Evolutionary conservation across 92 coral and sea anemone species (phyloP).

Genomic region (Micromussa lordhowensis): DNA sequence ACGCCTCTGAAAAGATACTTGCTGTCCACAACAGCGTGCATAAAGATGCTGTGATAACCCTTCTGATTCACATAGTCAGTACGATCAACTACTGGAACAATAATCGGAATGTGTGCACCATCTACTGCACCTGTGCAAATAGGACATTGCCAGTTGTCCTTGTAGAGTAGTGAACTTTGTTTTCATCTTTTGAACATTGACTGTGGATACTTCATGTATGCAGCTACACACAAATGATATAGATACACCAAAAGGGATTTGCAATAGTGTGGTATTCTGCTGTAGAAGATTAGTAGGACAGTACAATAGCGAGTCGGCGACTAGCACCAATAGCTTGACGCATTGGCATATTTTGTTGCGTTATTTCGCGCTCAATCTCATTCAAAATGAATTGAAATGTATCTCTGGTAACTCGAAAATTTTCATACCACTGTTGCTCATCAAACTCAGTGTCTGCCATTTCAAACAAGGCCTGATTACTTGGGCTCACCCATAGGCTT

Average conservation of each 20-base stretch:
- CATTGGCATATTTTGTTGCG: slow-evolving; percentile 51
- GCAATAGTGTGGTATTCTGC: slow-evolving; percentile 66
- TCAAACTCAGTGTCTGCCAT: slow-evolving; percentile 60
- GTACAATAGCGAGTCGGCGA: slow-evolving; percentile 53
- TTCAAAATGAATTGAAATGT: slow-evolving; percentile 54
- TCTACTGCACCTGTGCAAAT: slow-evolving; percentile 30
- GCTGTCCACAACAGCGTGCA: slow-evolving; percentile 52
- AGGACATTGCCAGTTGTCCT: slow-evolving; percentile 17
- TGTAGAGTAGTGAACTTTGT: neutral
- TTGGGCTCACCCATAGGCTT: slow-evolving; percentile 19
- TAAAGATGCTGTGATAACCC: slow-evolving; percentile 32
- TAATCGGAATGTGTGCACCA: slow-evolving; percentile 6
- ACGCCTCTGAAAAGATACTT: slow-evolving; percentile 6
- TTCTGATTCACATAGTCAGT: slow-evolving; percentile 40
- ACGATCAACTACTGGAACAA: slow-evolving; percentile 1
- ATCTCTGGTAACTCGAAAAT: slow-evolving; percentile 66
- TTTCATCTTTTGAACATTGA: neutral
- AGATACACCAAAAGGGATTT: slow-evolving; percentile 52
- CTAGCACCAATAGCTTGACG: slow-evolving; percentile 58
- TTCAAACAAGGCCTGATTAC: slow-evolving; percentile 32
- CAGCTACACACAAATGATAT: slow-evolving; percentile 1
- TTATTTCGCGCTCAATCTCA: too few relatives aligned
- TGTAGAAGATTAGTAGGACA: slow-evolving; percentile 67
- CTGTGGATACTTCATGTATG: neutral
- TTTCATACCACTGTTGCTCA: too few relatives aligned